Conservation (phyloP, 2,888 invertebrate species). For the Drosophila lacicola region DNA sequence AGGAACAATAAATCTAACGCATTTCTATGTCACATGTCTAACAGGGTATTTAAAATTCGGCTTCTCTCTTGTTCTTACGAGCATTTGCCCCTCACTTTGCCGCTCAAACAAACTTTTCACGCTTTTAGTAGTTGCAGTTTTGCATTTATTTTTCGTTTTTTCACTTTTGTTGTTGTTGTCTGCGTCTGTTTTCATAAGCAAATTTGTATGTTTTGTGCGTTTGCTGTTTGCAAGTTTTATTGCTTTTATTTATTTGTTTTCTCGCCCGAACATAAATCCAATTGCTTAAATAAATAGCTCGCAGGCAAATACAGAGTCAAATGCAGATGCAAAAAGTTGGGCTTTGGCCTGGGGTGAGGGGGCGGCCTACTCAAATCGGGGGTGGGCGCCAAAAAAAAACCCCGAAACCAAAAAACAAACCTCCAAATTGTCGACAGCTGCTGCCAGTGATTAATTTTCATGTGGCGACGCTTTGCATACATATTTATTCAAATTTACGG, state of each 20-base stretch:
- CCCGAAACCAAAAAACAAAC: slow-evolving; percentile 32
- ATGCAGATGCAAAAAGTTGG: slow-evolving; percentile 10
- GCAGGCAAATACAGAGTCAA: slow-evolving; percentile 9
- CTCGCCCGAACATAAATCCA: slow-evolving; percentile 62
- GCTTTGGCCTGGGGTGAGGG: not conserved
- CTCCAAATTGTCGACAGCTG: slow-evolving; percentile 53
- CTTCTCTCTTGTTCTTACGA: slow-evolving; percentile 6
- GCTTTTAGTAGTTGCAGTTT: slow-evolving; percentile 51
- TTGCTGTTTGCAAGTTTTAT: slow-evolving; percentile 46
- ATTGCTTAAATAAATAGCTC: slow-evolving; percentile 59
- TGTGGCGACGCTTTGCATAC: slow-evolving; percentile 49
- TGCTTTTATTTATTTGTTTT: slow-evolving; percentile 56
- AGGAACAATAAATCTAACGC: no score
- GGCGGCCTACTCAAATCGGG: not conserved
- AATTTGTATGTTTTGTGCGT: slow-evolving; percentile 64
- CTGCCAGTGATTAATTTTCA: slow-evolving; percentile 62
- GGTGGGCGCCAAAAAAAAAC: slow-evolving; percentile 1
- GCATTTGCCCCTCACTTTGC: slow-evolving; percentile 20
- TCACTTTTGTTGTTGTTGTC: not conserved
- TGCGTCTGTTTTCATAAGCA: slow-evolving; percentile 35
- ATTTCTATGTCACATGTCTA: no score
- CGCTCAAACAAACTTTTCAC: slow-evolving; percentile 40
- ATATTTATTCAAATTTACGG: slow-evolving; percentile 51
- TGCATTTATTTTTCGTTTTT: slow-evolving; percentile 31
- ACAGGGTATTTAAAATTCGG: no score